phyloP scores from a whole-genome alignment of 2,797 vertebrate species.

The Kryptolebias ocellatus region DNA sequence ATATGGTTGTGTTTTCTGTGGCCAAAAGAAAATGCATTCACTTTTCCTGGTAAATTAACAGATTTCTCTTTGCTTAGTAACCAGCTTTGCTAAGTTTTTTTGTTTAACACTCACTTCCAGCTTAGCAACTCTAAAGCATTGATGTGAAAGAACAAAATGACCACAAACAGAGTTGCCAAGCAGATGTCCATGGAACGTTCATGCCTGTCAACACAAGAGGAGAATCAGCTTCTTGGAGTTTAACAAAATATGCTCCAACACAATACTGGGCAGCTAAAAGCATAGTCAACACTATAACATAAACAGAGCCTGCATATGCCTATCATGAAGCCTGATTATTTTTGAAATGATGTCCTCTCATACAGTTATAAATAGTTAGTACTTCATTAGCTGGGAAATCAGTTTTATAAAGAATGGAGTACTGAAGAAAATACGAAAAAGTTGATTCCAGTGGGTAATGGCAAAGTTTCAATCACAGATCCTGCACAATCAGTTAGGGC shows the following conservation, averaged over 20 bases:
- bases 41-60: constrained; percentile 25
- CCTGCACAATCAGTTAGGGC: no score
- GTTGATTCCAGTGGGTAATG: no score
- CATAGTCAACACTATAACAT: neutral
- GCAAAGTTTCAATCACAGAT: no score
- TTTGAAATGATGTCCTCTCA: no score
- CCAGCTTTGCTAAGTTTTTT: constrained; percentile 33
- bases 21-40: constrained; percentile 2
- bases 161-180: constrained; percentile 46
- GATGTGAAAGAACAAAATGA: constrained; percentile 32
- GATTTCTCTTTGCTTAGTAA: constrained; percentile 23
- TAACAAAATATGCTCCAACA: constrained; percentile 2
- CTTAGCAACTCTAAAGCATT: constrained; percentile 25
- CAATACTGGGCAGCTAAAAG: neutral
- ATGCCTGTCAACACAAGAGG: constrained; percentile 16
- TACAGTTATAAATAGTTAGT: no score
- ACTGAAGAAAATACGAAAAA: no score
- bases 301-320: neutral
- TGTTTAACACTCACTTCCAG: constrained; percentile 54
- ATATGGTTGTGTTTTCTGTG: constrained; percentile 22
- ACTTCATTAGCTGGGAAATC: no score
- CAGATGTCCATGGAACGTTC: constrained; percentile 55
- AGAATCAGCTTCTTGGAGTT: constrained; percentile 18
- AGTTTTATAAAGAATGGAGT: no score
- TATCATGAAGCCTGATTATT: no score